These are phyloP conservation scores for Heliconius hermathena DNA, from an alignment of 1,140 invertebrate species.

Conservation along the genomic window DNA sequence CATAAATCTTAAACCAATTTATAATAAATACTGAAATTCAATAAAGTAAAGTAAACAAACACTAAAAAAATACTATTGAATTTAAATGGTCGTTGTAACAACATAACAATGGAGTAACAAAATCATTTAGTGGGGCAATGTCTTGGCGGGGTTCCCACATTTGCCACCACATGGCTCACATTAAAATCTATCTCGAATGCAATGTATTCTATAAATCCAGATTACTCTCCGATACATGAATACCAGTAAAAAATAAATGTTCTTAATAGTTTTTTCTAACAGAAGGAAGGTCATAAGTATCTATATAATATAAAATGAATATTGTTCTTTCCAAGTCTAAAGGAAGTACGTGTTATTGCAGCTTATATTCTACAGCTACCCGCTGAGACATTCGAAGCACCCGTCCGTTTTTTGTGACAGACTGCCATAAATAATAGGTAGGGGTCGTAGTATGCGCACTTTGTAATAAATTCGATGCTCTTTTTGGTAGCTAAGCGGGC, in stretches of 20 bases:
- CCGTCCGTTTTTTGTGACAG: slow-evolving; percentile 80
- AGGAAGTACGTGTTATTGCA: slow-evolving; percentile 81
- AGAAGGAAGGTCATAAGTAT: slow-evolving; percentile 49
- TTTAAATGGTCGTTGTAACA: slow-evolving; percentile 50
- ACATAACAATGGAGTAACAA: slow-evolving; percentile 74
- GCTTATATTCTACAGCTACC: slow-evolving; percentile 76
- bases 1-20: background rate
- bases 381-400: slow-evolving; percentile 78
- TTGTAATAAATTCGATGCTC: slow-evolving; percentile 81
- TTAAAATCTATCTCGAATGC: slow-evolving; percentile 69
- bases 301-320: slow-evolving; percentile 47
- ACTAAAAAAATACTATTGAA: slow-evolving; percentile 32
- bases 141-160: slow-evolving; percentile 80
- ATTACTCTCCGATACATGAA: slow-evolving; percentile 72
- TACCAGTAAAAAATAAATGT: slow-evolving; percentile 43
- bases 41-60: slow-evolving; percentile 22
- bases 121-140: slow-evolving; percentile 71
- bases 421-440: slow-evolving; percentile 81
- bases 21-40: background rate
- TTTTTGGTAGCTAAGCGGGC: slow-evolving; percentile 74
- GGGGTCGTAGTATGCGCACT: slow-evolving; percentile 71
- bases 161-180: slow-evolving; percentile 74
- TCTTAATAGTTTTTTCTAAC: slow-evolving; percentile 45
- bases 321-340: slow-evolving; percentile 54
- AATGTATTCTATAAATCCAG: slow-evolving; percentile 76